Evolutionary conservation across 2,797 vertebrate species (phyloP).

Genomic region (Acipenser ruthenus): DNA sequence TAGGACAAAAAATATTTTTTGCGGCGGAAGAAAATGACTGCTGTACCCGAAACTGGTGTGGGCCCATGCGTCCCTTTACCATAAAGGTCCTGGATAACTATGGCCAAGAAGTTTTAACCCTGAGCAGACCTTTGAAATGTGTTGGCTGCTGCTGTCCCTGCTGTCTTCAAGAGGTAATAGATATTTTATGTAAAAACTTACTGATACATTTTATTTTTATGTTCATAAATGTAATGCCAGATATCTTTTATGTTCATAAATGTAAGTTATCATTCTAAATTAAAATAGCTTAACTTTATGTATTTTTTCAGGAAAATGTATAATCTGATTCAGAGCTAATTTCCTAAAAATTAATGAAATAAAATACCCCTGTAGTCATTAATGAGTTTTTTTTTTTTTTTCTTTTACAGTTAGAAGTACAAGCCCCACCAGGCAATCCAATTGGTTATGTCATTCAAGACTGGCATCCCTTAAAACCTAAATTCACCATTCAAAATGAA

Average conservation of each 20-base stretch:
- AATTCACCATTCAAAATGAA: constrained; percentile 65
- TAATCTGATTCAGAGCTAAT: not conserved
- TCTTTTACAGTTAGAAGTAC: constrained; percentile 63
- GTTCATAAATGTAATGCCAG: not conserved
- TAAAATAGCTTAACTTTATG: not conserved
- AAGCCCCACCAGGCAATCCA: constrained; percentile 60
- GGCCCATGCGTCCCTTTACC: constrained; percentile 53
- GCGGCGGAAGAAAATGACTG: constrained; percentile 62
- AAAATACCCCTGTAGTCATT: not conserved
- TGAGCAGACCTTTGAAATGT: constrained; percentile 57
- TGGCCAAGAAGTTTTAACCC: constrained; percentile 53
- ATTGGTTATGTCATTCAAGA: constrained; percentile 64
- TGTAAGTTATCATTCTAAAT: not conserved
- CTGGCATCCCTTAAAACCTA: constrained; percentile 63
- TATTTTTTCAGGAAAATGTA: not conserved
- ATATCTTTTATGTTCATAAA: not conserved
- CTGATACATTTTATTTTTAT: not conserved
- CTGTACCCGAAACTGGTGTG: constrained; percentile 56
- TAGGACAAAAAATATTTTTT: constrained; percentile 68
- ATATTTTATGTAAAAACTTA: not conserved
- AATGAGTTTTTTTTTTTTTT: constrained; percentile 5
- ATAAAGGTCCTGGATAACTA: constrained; percentile 60
- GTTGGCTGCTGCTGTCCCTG: constrained; percentile 60
- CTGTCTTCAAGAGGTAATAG: constrained; percentile 66
- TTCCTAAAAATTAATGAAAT: not conserved